Evolutionary conservation across 2,888 invertebrate genomes (phyloP).

Genomic region (Cinara cedri): DNA sequence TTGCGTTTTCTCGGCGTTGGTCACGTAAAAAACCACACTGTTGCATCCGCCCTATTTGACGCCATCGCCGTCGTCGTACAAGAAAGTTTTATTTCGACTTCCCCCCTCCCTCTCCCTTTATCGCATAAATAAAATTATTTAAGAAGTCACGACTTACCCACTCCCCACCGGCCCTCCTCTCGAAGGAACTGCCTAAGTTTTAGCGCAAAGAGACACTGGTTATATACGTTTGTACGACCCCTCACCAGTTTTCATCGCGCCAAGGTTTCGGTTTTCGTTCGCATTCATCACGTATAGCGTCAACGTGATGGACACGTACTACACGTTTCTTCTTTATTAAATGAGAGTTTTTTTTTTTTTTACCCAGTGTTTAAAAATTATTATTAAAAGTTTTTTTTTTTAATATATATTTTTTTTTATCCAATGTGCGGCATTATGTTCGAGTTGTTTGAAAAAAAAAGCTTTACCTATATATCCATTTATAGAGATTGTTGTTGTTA

Average conservation of each 20-base stretch:
- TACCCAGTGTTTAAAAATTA: constrained; percentile 7
- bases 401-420: constrained; percentile 4
- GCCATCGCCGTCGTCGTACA: neutral
- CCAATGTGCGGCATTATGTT: neutral
- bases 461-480: too few relatives aligned
- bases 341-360: constrained; percentile 7
- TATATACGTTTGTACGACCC: neutral
- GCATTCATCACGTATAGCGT: constrained; percentile 53
- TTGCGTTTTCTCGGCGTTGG: neutral
- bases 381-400: constrained; percentile 32
- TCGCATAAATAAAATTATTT: constrained; percentile 44
- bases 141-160: constrained; percentile 11
- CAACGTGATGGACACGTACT: constrained; percentile 5
- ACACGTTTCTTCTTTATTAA: constrained; percentile 44
- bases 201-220: neutral
- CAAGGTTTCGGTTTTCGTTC: constrained; percentile 24
- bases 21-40: constrained; percentile 12
- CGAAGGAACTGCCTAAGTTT: neutral
- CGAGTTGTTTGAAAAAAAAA: neutral
- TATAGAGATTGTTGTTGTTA: neutral
- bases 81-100: constrained; percentile 35
- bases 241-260: neutral
- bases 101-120: neutral
- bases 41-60: neutral
- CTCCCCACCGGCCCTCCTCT: neutral